Conservation (phyloP, 2,113 vertebrate species). For the Romanogobio albipinnatus region DNA sequence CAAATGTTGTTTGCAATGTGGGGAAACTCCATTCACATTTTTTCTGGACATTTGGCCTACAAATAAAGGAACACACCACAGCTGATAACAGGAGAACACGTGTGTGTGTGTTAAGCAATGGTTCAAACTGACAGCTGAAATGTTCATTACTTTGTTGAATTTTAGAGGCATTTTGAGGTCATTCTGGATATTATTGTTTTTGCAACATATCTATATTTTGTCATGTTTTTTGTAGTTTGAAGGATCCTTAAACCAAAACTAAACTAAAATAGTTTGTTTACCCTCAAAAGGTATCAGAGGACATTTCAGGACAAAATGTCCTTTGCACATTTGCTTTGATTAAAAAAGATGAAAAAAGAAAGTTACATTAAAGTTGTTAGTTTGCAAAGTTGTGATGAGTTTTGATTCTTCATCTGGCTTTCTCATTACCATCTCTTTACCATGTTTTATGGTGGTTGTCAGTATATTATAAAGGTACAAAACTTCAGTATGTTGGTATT, state of each 20-base stretch:
- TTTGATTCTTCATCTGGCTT: too few relatives aligned
- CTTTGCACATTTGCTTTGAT: neutral
- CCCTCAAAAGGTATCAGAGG: neutral
- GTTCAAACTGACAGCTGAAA: conserved; percentile 23
- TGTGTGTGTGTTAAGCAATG: conserved; percentile 33
- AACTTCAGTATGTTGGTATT: too few relatives aligned
- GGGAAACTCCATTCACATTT: conserved; percentile 53
- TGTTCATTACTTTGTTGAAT: conserved; percentile 48
- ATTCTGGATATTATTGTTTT: neutral
- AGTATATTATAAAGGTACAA: too few relatives aligned
- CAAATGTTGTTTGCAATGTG: conserved; percentile 34
- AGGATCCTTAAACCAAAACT: neutral
- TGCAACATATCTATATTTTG: neutral
- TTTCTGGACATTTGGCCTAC: conserved; percentile 45
- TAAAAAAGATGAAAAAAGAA: neutral
- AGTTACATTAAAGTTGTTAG: neutral
- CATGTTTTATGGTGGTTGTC: too few relatives aligned
- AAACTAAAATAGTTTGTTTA: neutral
- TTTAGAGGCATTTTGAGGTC: neutral
- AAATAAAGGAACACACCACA: conserved; percentile 22
- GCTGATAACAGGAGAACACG: conserved; percentile 40
- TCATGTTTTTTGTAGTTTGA: neutral
- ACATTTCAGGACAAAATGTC: conserved; percentile 20
- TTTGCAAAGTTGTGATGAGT: neutral
- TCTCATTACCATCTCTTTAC: too few relatives aligned